Conservation (phyloP, 2,113 vertebrate genomes). For the Brienomyrus longianalis region DNA sequence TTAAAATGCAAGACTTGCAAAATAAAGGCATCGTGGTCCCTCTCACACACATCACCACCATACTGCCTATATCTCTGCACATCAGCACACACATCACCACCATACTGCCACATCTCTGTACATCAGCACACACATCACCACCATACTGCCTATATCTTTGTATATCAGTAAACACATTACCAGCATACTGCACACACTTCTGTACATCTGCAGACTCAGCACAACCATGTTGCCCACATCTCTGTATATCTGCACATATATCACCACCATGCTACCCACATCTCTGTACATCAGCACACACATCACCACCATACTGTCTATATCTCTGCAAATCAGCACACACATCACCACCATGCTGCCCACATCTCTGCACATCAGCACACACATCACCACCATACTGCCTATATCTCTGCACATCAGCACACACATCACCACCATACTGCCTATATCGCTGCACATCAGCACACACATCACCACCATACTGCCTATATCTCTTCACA, state of each 20-base stretch:
- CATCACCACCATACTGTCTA: background rate
- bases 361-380: background rate
- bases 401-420: background rate
- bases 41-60: background rate
- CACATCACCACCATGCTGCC: background rate
- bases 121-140: background rate
- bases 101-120: background rate
- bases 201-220: no score
- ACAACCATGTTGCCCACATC: background rate
- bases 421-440: background rate
- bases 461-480: background rate
- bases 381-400: background rate
- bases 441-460: background rate
- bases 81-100: background rate
- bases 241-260: background rate
- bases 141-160: background rate
- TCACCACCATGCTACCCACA: background rate
- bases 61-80: no score
- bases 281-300: background rate
- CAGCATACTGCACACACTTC: background rate
- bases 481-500: background rate
- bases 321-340: background rate
- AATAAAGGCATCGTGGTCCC: no score
- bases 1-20: no score
- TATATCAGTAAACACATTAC: background rate